These are phyloP conservation scores for Caretta caretta DNA, from an alignment of 2,113 vertebrate species.

Conservation along the genomic window DNA sequence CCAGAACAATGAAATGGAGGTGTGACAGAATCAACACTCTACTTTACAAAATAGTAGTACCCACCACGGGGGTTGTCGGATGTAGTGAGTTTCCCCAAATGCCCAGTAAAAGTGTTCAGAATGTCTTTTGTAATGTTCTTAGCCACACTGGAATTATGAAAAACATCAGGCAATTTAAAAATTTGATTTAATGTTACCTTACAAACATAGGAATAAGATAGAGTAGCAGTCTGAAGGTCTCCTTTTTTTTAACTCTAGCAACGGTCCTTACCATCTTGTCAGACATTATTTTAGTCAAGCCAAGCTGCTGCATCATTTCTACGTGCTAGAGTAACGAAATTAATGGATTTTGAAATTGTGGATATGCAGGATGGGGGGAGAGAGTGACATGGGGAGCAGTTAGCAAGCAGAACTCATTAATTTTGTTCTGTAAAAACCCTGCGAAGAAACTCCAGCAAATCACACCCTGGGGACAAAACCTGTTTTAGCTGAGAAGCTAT, in stretches of 20 bases:
- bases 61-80: neutral
- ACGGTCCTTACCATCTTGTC: conserved; percentile 11
- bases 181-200: neutral
- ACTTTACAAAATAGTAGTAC: neutral
- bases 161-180: conserved; percentile 2
- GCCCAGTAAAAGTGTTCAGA: conserved; percentile 10
- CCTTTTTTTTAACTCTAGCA: neutral
- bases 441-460: conserved; percentile 37
- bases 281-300: conserved; percentile 26
- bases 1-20: neutral
- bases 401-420: conserved; percentile 29
- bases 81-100: neutral
- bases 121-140: neutral
- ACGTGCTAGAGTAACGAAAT: conserved; percentile 35
- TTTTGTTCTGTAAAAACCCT: conserved; percentile 21
- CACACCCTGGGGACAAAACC: neutral
- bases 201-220: neutral
- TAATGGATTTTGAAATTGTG: conserved; percentile 35
- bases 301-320: neutral
- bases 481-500: conserved; percentile 27
- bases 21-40: neutral
- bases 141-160: neutral
- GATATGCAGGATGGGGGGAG: neutral
- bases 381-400: neutral
- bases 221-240: neutral